Conservation (phyloP, 2,797 vertebrate genomes). For the Crenuchus spilurus region DNA sequence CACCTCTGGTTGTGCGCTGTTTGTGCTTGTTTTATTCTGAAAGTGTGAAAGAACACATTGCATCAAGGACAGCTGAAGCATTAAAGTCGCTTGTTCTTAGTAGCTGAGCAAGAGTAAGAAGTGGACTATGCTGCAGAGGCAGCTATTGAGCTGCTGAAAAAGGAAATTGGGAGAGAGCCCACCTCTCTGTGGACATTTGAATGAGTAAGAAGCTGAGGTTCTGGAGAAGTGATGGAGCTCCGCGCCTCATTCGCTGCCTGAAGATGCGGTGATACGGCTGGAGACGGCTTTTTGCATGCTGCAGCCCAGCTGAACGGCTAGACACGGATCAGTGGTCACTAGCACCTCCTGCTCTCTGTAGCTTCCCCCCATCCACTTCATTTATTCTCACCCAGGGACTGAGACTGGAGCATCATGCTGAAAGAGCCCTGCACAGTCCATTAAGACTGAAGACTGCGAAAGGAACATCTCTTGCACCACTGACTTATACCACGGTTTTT, state of each 20-base stretch:
- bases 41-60: constrained; percentile 59
- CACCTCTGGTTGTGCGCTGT: constrained; percentile 56
- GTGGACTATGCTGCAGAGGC: constrained; percentile 7
- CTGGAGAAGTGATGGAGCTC: not conserved
- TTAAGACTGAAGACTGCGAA: constrained; percentile 5
- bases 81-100: constrained; percentile 2
- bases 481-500: not conserved
- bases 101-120: not conserved
- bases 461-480: not conserved
- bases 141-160: not conserved
- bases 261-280: not conserved
- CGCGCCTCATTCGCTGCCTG: not conserved
- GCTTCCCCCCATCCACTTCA: not conserved
- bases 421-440: not conserved
- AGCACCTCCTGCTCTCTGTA: not conserved
- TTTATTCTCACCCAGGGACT: not conserved
- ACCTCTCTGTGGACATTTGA: not conserved
- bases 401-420: not conserved
- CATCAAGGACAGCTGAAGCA: constrained; percentile 59
- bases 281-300: not conserved
- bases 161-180: constrained; percentile 50
- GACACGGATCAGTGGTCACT: not conserved
- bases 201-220: not conserved
- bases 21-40: constrained; percentile 60
- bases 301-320: not conserved